phyloP scores from a whole-genome alignment of 2,797 vertebrate genomes.

The Chelmon rostratus region DNA sequence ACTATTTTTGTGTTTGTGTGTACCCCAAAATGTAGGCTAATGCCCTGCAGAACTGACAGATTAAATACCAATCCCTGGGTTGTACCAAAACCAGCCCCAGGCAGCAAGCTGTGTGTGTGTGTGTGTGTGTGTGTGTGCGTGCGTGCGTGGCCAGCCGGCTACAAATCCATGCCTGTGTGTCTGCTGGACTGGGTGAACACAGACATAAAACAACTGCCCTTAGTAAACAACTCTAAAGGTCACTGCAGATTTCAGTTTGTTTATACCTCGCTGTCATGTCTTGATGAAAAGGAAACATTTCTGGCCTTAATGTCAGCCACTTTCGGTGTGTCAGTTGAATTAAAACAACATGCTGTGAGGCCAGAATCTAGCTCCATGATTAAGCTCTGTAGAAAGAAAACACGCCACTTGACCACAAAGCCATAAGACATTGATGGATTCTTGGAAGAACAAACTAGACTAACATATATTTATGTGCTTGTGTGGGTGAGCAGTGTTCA shows the following conservation, averaged over 20 bases:
- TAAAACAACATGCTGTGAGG: slow-evolving; percentile 45
- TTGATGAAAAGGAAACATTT: slow-evolving; percentile 69
- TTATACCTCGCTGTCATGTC: slow-evolving; percentile 66
- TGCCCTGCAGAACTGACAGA: slow-evolving; percentile 79
- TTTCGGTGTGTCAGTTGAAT: slow-evolving; percentile 58
- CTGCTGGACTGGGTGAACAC: slow-evolving; percentile 54
- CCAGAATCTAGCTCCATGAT: slow-evolving; percentile 16
- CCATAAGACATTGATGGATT: slow-evolving; percentile 16
- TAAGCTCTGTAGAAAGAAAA: slow-evolving; percentile 20
- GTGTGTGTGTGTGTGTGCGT: slow-evolving; percentile 17
- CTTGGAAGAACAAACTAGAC: slow-evolving; percentile 32
- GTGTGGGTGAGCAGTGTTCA: not conserved
- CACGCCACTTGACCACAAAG: not conserved
- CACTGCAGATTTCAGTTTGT: slow-evolving; percentile 69
- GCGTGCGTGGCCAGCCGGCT: slow-evolving; percentile 41
- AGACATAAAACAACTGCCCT: slow-evolving; percentile 74
- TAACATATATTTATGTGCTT: slow-evolving; percentile 37
- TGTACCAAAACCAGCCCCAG: slow-evolving; percentile 76
- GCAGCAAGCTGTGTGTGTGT: slow-evolving; percentile 47
- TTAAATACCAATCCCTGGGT: slow-evolving; percentile 83
- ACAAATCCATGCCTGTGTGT: slow-evolving; percentile 65
- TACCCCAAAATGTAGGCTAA: slow-evolving; percentile 82
- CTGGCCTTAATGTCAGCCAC: slow-evolving; percentile 74
- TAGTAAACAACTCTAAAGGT: slow-evolving; percentile 79
- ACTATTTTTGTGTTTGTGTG: slow-evolving; percentile 63